phyloP scores from a whole-genome alignment of 2,113 vertebrate genomes.

The Sitta europaea region DNA sequence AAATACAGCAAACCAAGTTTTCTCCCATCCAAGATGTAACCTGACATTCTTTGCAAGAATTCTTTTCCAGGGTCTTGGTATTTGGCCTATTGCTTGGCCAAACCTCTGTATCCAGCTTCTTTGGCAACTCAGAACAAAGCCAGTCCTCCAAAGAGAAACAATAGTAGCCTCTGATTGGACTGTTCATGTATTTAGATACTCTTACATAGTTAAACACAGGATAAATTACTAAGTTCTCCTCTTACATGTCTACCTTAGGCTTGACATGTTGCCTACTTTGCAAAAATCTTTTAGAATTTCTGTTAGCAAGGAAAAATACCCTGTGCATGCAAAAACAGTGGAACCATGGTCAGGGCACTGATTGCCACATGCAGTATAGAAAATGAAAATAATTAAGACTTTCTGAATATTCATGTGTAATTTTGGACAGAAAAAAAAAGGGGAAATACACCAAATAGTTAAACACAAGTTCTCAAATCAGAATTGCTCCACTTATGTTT shows the following conservation, averaged over 20 bases:
- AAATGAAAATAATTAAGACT: neutral
- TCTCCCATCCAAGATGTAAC: neutral
- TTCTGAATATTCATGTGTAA: neutral
- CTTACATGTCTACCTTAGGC: neutral
- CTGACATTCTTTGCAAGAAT: neutral
- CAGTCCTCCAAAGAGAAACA: neutral
- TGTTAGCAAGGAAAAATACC: neutral
- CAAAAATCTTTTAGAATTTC: neutral
- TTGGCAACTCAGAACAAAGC: neutral
- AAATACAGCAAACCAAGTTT: neutral
- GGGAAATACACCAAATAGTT: neutral
- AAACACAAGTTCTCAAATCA: neutral
- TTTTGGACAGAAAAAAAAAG: neutral
- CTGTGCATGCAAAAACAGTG: neutral
- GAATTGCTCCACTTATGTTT: neutral
- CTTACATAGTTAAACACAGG: neutral
- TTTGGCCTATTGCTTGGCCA: neutral
- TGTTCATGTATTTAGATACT: neutral
- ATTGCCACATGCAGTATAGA: neutral
- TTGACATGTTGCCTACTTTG: neutral
- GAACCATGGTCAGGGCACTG: neutral
- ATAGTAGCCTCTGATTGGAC: neutral
- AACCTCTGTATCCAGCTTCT: neutral
- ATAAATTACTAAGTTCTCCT: neutral
- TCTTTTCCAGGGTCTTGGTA: neutral